Percentiles rank a stretch among this genome's conserved stretches.
These are phyloP conservation scores for Sylvicapra grimmia DNA, from an alignment of 2,113 vertebrate species.

Conservation along the genomic window DNA sequence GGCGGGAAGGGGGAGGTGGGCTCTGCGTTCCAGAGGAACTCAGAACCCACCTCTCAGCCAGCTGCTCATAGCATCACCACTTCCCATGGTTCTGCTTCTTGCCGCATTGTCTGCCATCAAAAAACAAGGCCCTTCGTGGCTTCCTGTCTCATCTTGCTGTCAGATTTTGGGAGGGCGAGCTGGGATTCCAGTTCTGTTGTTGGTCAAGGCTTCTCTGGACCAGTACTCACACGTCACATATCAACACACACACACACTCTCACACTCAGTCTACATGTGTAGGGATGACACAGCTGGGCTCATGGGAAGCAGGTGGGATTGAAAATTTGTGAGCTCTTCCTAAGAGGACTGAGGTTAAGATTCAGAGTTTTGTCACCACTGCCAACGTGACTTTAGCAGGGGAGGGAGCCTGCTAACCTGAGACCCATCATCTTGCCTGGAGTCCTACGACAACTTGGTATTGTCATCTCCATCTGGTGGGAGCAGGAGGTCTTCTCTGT, in stretches of 20 bases:
- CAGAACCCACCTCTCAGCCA: not conserved
- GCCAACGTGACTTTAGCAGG: not conserved
- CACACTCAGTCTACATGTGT: not conserved
- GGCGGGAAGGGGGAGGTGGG: not conserved
- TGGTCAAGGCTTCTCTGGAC: conserved; percentile 48
- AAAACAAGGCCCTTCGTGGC: conserved; percentile 4
- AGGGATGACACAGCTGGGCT: not conserved
- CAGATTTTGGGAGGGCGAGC: not conserved
- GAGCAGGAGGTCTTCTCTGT: not conserved
- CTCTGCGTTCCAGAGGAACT: conserved; percentile 1
- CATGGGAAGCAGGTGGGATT: conserved; percentile 15
- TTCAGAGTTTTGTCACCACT: not conserved
- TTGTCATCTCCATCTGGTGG: not conserved
- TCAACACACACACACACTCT: not conserved
- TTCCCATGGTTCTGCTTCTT: conserved; percentile 26
- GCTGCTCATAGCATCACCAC: not conserved
- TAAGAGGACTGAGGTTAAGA: not conserved
- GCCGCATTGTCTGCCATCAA: conserved; percentile 42
- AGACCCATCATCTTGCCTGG: not conserved
- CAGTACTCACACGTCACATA: not conserved
- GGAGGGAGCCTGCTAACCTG: not conserved
- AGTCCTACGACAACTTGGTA: not conserved
- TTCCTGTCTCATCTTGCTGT: conserved; percentile 4
- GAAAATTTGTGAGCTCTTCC: not conserved
- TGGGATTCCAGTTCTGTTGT: conserved; percentile 33